A percentile compares a stretch with the other conserved stretches of the same genome.
These are phyloP conservation scores for Apodemia mormo DNA, from an alignment of 2,888 invertebrate genomes.

Conservation along the genomic window DNA sequence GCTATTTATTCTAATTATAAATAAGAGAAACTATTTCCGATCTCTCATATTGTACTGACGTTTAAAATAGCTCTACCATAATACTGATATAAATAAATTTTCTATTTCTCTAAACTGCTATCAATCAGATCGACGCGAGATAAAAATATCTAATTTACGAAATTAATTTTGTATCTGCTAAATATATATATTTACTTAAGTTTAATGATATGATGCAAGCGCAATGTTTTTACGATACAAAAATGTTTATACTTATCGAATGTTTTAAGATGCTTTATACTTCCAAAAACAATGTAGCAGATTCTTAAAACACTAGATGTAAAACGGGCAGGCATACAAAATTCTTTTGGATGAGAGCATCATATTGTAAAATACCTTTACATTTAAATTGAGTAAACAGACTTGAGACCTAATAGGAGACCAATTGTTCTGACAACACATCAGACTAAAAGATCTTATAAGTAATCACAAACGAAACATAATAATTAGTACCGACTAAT, in stretches of 20 bases:
- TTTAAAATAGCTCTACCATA: neutral
- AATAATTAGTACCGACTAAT: no score
- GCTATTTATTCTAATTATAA: neutral
- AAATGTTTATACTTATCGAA: neutral
- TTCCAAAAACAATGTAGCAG: no score
- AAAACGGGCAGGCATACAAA: no score
- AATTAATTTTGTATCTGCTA: slow-evolving; percentile 44
- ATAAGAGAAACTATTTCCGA: neutral
- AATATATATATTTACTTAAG: slow-evolving; percentile 54
- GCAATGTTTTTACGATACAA: slow-evolving; percentile 48
- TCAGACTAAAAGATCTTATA: no score
- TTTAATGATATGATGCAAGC: slow-evolving; percentile 77
- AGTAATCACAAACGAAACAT: no score
- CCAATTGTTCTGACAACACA: no score
- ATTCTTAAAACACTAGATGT: no score
- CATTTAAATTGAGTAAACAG: no score
- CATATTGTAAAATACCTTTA: no score
- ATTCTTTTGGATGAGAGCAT: no score
- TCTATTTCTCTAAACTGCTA: slow-evolving; percentile 9
- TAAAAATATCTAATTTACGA: slow-evolving; percentile 37
- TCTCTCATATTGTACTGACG: neutral
- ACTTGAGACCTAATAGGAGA: no score
- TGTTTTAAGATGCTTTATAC: neutral
- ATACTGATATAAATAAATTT: slow-evolving; percentile 8
- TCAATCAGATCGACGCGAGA: slow-evolving; percentile 33